These are phyloP conservation scores for Calosoma granatense DNA, from an alignment of 1,140 invertebrate species.

Conservation along the genomic window DNA sequence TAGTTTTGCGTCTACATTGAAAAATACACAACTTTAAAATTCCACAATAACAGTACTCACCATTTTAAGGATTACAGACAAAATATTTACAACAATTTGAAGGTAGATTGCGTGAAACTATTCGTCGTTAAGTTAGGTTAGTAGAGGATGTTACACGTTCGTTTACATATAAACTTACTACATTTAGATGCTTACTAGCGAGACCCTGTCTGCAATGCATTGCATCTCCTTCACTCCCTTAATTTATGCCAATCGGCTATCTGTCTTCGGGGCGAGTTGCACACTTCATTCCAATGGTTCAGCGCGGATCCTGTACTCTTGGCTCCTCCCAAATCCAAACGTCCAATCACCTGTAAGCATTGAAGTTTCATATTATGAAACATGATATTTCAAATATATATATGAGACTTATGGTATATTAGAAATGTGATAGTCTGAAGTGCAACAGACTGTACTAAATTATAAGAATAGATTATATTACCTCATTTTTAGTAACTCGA, in stretches of 20 bases:
- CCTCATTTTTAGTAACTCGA: slow-evolving; percentile 95
- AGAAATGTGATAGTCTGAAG: no score
- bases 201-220: slow-evolving; percentile 5
- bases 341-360: slow-evolving; percentile 73
- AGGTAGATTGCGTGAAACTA: not conserved
- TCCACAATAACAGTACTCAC: not conserved
- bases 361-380: no score
- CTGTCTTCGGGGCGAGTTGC: slow-evolving; percentile 90
- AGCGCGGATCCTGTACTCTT: slow-evolving; percentile 68
- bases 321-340: slow-evolving; percentile 78
- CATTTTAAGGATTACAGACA: not conserved
- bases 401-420: no score
- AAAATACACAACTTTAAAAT: not conserved
- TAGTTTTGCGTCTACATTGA: not conserved
- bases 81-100: not conserved
- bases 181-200: slow-evolving; percentile 1
- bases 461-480: no score
- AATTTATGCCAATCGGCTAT: slow-evolving; percentile 98
- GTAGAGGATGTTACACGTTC: no score
- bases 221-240: slow-evolving; percentile 54
- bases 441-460: no score
- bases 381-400: no score
- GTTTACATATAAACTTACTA: not conserved
- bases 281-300: slow-evolving; percentile 94
- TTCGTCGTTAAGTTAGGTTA: not conserved